A percentile compares a stretch with the other conserved stretches of the same genome.
These are phyloP conservation scores for Papilio aristodemus DNA, from an alignment of 1,140 invertebrate genomes.

Conservation along the genomic window DNA sequence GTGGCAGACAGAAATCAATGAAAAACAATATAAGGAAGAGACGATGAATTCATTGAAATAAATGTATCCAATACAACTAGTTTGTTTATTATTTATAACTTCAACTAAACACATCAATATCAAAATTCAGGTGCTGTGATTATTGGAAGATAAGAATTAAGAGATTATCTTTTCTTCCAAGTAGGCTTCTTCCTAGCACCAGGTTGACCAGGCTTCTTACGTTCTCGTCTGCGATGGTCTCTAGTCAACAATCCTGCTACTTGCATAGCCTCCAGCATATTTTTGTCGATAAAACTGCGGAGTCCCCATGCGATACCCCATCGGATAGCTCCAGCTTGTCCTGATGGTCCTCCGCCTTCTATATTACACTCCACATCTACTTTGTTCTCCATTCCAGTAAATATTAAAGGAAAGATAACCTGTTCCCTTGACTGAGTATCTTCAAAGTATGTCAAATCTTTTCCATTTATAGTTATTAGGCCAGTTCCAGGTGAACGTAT, in stretches of 20 bases:
- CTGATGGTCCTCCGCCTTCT: slow-evolving; percentile 85
- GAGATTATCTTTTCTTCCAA: slow-evolving; percentile 93
- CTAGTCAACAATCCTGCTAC: slow-evolving; percentile 94
- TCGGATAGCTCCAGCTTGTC: slow-evolving; percentile 91
- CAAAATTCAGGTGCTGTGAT: neutral
- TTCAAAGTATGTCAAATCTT: slow-evolving; percentile 88
- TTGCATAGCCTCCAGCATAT: slow-evolving; percentile 92
- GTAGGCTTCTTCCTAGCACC: slow-evolving; percentile 95
- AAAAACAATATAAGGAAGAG: slow-evolving; percentile 65
- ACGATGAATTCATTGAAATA: slow-evolving; percentile 41
- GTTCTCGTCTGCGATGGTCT: slow-evolving; percentile 90
- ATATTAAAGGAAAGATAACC: slow-evolving; percentile 92
- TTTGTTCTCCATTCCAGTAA: slow-evolving; percentile 86
- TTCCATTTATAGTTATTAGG: slow-evolving; percentile 89
- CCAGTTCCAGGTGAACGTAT: slow-evolving; percentile 89
- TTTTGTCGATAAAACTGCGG: slow-evolving; percentile 89
- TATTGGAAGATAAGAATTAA: slow-evolving; percentile 18
- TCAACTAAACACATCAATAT: slow-evolving; percentile 32
- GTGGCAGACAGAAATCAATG: slow-evolving; percentile 65
- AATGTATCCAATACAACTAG: neutral
- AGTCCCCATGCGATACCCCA: slow-evolving; percentile 91
- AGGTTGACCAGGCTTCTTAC: slow-evolving; percentile 96
- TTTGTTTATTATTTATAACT: slow-evolving; percentile 32
- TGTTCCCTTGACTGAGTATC: slow-evolving; percentile 87
- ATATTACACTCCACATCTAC: slow-evolving; percentile 92